Base-by-base conservation (phyloP, 2,113 vertebrate genomes). In the Ornithorhynchus anatinus region DNA sequence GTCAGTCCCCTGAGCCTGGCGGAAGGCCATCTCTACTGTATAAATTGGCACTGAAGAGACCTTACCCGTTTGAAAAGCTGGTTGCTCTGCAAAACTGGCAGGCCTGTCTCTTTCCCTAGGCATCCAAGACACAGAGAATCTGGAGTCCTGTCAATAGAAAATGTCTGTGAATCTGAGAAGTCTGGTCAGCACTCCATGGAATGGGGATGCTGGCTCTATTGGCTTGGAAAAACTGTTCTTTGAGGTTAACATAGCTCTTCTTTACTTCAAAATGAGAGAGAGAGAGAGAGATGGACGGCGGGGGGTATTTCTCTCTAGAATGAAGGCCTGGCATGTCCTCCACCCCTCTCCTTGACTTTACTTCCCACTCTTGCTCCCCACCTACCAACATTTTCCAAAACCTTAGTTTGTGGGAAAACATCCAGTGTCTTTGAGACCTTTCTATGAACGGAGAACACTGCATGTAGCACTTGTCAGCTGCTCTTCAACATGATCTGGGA, bases 331-430 rank as follows among this genome's bases (percentile, higher is more conserved):
- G 20, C 4, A 50, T 37, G 60, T 10, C 25, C 29, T 40, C 33
- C 48, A 25, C 32, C 8, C 15, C 16, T 47, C 4, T 42, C 23
- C 15, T 8, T 19, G 9, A 52, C 31, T 64, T 4, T 5, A 7
- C 44, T 54, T 36, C 58, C 15, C 23, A 8, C 12, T 39, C 2
- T 59, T 60, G 10, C 17, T 64, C 10, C 20, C 35, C 11, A 68
- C 19, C 19, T 10, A 22, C 10, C 13, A 16, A 27, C 31, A 57
- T 64, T 69, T 75, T 58, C 23, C 5, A 69, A 43, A 53, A n/a
- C 36, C 17, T 72, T 60, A 39, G 62, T 43, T 78, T 68, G 80
- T 75, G 10, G 52, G 23, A 50, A 71, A 59, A 40, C 60, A 60
- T 60, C 19, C 16, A 60, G 20, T 45, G 35, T 27, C 39, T 5